Evolutionary conservation across 2,113 vertebrate species (phyloP).

Genomic region (Anarhynchus alexandrinus): DNA sequence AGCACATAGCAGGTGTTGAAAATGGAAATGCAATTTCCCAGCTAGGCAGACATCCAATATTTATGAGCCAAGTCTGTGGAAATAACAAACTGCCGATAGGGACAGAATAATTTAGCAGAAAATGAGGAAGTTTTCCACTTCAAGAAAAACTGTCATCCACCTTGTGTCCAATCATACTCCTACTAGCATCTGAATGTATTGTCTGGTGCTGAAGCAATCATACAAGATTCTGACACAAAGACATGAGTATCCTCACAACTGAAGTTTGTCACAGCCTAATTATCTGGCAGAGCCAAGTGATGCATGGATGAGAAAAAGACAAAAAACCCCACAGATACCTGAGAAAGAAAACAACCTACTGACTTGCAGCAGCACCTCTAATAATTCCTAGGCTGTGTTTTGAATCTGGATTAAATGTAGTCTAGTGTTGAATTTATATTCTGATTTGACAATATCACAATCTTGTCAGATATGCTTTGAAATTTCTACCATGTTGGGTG

Average conservation of each 20-base stretch:
- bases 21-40: conserved; percentile 73
- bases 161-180: neutral
- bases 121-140: conserved; percentile 40
- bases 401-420: neutral
- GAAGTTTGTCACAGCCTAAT: neutral
- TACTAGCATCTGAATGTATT: neutral
- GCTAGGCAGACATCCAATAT: conserved; percentile 65
- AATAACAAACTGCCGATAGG: conserved; percentile 54
- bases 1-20: conserved; percentile 71
- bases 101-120: conserved; percentile 49
- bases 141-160: conserved; percentile 10
- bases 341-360: neutral
- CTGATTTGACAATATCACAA: neutral
- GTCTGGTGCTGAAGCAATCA: neutral
- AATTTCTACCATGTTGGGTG: neutral
- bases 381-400: neutral
- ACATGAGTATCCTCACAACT: neutral
- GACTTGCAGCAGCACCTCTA: neutral
- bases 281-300: neutral
- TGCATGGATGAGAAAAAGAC: neutral
- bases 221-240: neutral
- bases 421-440: neutral
- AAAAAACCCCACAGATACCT: neutral
- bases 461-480: neutral
- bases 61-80: conserved; percentile 62